A percentile compares a stretch with the other conserved stretches of the same genome.
phyloP scores from a whole-genome alignment of 2,113 vertebrate species.

The Cairina moschata region DNA sequence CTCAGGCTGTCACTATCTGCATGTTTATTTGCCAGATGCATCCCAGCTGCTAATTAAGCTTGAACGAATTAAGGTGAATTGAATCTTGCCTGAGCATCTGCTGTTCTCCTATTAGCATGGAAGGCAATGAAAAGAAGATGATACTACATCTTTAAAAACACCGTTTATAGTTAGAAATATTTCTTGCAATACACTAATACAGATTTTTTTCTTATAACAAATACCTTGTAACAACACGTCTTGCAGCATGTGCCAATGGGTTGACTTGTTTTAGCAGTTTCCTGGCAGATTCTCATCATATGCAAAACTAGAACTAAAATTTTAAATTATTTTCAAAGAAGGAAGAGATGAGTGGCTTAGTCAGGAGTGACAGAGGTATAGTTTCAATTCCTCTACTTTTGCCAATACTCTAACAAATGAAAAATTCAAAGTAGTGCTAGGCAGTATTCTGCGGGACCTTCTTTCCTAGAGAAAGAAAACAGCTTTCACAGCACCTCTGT shows the following conservation, averaged over 20 bases:
- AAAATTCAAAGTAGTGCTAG: too few species aligned
- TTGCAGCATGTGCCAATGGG: not conserved
- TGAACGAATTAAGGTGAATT: conserved; percentile 82
- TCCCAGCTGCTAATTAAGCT: conserved; percentile 81
- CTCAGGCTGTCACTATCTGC: conserved; percentile 66
- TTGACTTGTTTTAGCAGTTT: not conserved
- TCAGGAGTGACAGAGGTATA: not conserved
- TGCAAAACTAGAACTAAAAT: not conserved
- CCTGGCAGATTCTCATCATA: not conserved
- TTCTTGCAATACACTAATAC: not conserved
- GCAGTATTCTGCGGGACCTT: not conserved
- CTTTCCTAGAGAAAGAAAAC: not conserved
- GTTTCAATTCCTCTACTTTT: not conserved
- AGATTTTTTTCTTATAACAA: not conserved
- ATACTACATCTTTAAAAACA: conserved; percentile 55
- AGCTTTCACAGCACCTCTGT: not conserved
- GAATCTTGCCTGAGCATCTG: conserved; percentile 77
- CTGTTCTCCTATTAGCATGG: conserved; percentile 62
- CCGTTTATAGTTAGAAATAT: conserved; percentile 46
- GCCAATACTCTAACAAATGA: not conserved
- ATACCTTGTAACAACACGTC: not conserved
- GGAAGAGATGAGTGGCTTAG: not conserved
- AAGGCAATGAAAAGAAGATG: conserved; percentile 57
- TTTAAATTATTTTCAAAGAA: not conserved
- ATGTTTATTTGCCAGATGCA: conserved; percentile 75